These are phyloP conservation scores for Hephaestus fuliginosus DNA, from an alignment of 2,797 vertebrate genomes.

Conservation along the genomic window DNA sequence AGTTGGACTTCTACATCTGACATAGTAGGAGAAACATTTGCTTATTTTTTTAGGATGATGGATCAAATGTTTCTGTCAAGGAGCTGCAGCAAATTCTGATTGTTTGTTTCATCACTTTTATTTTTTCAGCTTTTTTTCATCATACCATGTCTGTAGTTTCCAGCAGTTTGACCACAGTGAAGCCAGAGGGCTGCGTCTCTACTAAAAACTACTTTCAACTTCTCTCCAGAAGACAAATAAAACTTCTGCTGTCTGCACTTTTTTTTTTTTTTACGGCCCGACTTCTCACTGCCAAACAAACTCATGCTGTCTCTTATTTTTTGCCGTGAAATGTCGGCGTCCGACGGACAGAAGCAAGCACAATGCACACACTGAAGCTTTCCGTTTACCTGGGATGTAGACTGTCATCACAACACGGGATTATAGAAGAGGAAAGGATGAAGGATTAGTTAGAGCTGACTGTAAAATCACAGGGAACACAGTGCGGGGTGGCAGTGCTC, in stretches of 20 bases:
- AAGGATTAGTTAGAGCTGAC: constrained; percentile 63
- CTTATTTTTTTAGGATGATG: no score
- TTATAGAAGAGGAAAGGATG: constrained; percentile 73
- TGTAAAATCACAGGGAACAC: constrained; percentile 50
- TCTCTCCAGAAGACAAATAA: not conserved
- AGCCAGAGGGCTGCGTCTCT: constrained; percentile 2
- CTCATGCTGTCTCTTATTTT: constrained; percentile 5
- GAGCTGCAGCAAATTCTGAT: no score
- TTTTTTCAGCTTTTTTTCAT: not conserved
- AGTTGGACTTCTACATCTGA: no score
- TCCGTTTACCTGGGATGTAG: constrained; percentile 89
- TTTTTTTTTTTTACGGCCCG: not conserved
- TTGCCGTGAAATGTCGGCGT: constrained; percentile 16
- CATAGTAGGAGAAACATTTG: no score
- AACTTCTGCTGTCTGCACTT: not conserved
- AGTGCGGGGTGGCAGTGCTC: not conserved
- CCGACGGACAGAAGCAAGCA: constrained; percentile 70
- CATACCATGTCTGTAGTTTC: not conserved
- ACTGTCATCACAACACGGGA: constrained; percentile 83
- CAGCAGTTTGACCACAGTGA: constrained; percentile 11
- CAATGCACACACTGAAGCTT: constrained; percentile 57
- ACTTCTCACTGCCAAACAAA: not conserved
- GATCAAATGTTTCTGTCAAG: no score
- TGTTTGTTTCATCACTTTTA: not conserved
- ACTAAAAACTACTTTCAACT: not conserved